These are phyloP conservation scores for Temnothorax ravouxi DNA, from an alignment of 2,888 invertebrate genomes.

Conservation along the genomic window DNA sequence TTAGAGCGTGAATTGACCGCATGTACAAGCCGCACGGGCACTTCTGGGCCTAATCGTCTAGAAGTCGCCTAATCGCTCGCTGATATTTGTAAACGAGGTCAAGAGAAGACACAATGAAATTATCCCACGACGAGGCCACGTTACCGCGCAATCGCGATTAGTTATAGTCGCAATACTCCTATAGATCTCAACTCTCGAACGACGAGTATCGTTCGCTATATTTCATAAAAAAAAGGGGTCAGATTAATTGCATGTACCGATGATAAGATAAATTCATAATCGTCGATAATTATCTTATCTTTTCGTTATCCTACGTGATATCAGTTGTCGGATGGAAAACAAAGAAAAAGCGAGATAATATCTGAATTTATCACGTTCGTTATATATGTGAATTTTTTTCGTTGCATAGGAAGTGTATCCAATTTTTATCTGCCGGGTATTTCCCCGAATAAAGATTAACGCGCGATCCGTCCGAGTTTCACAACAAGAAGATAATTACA, in stretches of 20 bases:
- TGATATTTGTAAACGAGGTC: constrained; percentile 10
- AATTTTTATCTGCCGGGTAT: neutral
- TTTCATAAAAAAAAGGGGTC: neutral
- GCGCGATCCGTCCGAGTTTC: neutral
- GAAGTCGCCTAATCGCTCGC: neutral
- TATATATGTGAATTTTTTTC: neutral
- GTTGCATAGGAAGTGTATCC: neutral
- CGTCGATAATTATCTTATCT: neutral
- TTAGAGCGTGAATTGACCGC: neutral
- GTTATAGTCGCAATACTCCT: neutral
- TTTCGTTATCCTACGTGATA: neutral
- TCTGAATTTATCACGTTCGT: neutral
- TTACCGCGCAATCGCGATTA: neutral
- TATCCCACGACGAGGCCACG: neutral
- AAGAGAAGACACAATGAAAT: neutral
- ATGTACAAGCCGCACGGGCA: neutral
- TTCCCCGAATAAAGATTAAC: neutral
- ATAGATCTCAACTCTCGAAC: neutral
- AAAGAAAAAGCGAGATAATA: neutral
- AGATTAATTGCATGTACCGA: neutral
- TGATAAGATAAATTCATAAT: neutral
- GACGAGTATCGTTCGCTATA: neutral
- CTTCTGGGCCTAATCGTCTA: neutral
- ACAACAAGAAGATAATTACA: neutral
- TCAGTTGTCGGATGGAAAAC: neutral